Conservation (phyloP, 2,797 vertebrate genomes). For the Gorsachius magnificus region DNA sequence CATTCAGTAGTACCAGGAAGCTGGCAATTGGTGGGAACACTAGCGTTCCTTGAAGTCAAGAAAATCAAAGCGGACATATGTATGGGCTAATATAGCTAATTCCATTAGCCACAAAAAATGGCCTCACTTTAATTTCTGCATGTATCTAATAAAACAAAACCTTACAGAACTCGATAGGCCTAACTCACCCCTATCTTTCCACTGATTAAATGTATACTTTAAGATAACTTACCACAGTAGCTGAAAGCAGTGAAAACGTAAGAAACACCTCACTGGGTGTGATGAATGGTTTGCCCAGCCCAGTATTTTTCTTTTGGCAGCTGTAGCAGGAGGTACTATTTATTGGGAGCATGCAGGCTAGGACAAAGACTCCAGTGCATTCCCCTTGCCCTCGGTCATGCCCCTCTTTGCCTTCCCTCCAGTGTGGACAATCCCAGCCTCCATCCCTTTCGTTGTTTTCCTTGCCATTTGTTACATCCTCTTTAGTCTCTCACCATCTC, state of each 20-base stretch:
- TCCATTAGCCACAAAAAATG: not conserved
- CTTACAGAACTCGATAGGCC: not conserved
- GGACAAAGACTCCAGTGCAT: not conserved
- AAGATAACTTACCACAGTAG: not conserved
- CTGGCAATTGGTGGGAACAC: not conserved
- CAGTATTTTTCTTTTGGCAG: not conserved
- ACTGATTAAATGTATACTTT: not conserved
- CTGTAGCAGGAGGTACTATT: not conserved
- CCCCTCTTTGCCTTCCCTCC: not conserved
- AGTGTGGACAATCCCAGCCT: not conserved
- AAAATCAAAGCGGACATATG: not conserved
- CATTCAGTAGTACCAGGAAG: not conserved
- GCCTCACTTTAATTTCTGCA: not conserved
- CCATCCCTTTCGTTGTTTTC: not conserved
- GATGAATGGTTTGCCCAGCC: not conserved
- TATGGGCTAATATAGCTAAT: not conserved
- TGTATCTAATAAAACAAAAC: not conserved
- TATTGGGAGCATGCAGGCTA: not conserved
- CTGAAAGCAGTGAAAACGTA: not conserved
- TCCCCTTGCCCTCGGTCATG: not conserved
- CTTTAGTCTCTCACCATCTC: not conserved
- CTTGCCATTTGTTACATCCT: not conserved
- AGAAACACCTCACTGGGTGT: not conserved
- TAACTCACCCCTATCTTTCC: not conserved
- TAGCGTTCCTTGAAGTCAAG: rapidly evolving